Conservation (phyloP, 2,113 vertebrate genomes). For the Notothenia coriiceps region DNA sequence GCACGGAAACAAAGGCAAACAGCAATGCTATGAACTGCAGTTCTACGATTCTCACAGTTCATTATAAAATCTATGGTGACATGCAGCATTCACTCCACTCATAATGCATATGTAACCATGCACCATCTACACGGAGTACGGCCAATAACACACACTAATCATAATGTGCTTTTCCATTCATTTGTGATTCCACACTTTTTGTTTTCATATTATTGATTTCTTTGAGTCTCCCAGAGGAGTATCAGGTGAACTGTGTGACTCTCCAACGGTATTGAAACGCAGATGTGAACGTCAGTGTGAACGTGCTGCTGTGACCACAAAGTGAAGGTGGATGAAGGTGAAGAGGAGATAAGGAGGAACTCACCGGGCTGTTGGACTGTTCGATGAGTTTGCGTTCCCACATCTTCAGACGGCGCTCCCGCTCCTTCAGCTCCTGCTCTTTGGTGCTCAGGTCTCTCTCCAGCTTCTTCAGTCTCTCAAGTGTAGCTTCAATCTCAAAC, state of each 20-base stretch:
- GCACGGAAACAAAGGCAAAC: neutral
- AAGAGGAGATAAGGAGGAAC: slow-evolving; percentile 69
- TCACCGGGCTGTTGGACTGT: slow-evolving; percentile 96
- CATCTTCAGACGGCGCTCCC: slow-evolving; percentile 94
- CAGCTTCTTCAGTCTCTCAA: slow-evolving; percentile 97
- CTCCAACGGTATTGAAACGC: neutral
- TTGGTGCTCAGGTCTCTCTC: slow-evolving; percentile 98
- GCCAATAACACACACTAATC: slow-evolving; percentile 4
- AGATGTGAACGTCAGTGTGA: neutral
- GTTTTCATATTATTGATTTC: slow-evolving; percentile 19
- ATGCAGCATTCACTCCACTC: slow-evolving; percentile 20
- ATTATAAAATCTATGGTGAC: neutral
- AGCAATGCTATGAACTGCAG: neutral
- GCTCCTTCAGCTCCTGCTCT: slow-evolving; percentile 96
- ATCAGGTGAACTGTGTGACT: slow-evolving; percentile 4
- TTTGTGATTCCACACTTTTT: slow-evolving; percentile 21
- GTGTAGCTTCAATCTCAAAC: slow-evolving; percentile 97
- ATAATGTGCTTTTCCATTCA: slow-evolving; percentile 6
- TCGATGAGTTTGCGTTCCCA: slow-evolving; percentile 98
- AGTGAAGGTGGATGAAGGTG: slow-evolving; percentile 41
- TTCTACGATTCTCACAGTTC: neutral
- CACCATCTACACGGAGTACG: slow-evolving; percentile 9
- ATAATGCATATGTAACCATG: slow-evolving; percentile 17
- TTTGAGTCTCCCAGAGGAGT: neutral
- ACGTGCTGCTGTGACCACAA: slow-evolving; percentile 7